Base-by-base conservation (phyloP, 2,113 vertebrate species). In the Gulo gulo region DNA sequence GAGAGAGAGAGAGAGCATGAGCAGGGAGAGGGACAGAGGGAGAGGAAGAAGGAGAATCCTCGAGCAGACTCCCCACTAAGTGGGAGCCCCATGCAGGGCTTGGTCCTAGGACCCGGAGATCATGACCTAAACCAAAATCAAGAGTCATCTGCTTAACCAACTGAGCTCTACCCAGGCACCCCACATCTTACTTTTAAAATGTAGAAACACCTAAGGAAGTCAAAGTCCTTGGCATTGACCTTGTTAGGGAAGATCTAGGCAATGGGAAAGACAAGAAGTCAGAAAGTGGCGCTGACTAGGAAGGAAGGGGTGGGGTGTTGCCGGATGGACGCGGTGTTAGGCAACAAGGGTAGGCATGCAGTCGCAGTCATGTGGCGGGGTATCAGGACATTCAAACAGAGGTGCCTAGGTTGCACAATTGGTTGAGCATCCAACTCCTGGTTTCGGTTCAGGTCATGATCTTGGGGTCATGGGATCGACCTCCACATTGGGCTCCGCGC, bases 281-380 rank as follows among this genome's bases (percentile, higher is more conserved):
- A 50, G 29, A 93, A 23, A 15, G 71, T 4, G 8, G 12, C 50
- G 12, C 10, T 50, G 8, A 4, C 20, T 24, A 6, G 2, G 31
- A 34, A 2, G 10, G 26, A 18, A 4, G 59, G 34, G 16, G n/a
- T 2, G 7, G 14, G 42, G 23, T 78, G 45, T 24, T 39, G 9
- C 3, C 2, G 0, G 36, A 15, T 13, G 45, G 55, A 4, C 1
- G 4, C 4, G 12, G 34, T 31, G 31, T 31, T 20, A 29, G 52
- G 21, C 42, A 4, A 6, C 1, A 6, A 4, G 24, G 34, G 69
- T 6, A 39, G 59, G 26, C 31, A 4, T 1, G 42, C 0, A 0
- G 71, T 15, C 71, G 3, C 6, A 11, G 29, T 61, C 29, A 11
- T 2, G 29, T 2, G 16, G 24, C 65, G 10, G 55, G 21, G 18